Base-by-base conservation (phyloP, 2,888 invertebrate species). In the Steinernema hermaphroditum region DNA sequence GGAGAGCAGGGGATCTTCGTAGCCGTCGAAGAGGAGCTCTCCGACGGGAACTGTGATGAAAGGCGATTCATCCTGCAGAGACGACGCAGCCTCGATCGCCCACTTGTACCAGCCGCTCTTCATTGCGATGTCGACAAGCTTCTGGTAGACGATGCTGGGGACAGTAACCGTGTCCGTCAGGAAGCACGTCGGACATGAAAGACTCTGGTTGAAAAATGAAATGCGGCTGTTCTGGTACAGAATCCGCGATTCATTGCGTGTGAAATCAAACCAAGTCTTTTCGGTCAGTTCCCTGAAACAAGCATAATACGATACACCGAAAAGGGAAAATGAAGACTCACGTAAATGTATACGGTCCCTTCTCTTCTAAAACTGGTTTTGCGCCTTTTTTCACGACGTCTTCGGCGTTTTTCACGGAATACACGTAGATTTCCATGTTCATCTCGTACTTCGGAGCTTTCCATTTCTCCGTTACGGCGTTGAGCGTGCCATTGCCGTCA, bases 61-160 rank as follows among this genome's bases (percentile, higher is more conserved):
- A 8, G 77, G 74, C 8, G 80, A 72, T 69, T 83, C 82, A 14
- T 75, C 41, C 0, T 43, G 50, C 27, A 76, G 24, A 43, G 72
- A 72, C 22, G 82, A 70, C 19, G 76, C 76, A 1, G 72, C 43
- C 49, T 80, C 79, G 32, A 81, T 76, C 22, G 78, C 80, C 41
- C 78, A 62, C 37, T 72, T 75, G 34, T 73, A 70, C 12, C 49
- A 70, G 37, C 72, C 34, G 24, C 37, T 62, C 6, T 29, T 37
- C 16, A 77, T 75, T 1, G 81, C 78, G 16, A 77, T 57, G 68
- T 83, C 83, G 16, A 82, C 77, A 8, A 82, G 75, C 70, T 81
- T 85, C 82, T 84, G 85, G 76, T 84, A 84, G 12, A 86, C 74
- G 14, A 85, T 69, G 49, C 82, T 85, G 19, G 85, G 85, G 16